Base-by-base conservation (phyloP, 2,113 vertebrate species). In the Scomber scombrus region DNA sequence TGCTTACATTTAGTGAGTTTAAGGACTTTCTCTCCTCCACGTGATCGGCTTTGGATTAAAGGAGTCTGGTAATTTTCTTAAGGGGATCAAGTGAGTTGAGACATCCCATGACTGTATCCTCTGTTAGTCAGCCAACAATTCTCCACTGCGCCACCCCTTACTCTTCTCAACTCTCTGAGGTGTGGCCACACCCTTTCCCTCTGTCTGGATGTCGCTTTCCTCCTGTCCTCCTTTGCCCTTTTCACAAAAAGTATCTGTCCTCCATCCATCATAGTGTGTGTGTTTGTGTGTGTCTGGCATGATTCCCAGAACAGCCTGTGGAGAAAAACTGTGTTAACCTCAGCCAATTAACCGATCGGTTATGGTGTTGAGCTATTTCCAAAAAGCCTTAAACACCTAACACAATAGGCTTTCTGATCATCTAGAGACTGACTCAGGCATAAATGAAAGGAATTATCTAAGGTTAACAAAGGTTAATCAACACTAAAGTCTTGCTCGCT, bases 31-130 rank as follows among this genome's bases (percentile, higher is more conserved):
- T 45, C 45, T 67, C 15, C 26, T 75, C 23, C 31, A 31, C 4
- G 1, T 56, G 55, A 80, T 69, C 72, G 94, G 95, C 75, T 43
- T 69, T 34, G 29, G 54, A 74, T 70, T 52, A 71, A 52, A 51
- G 52, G 18, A 11, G 77, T 15, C 70, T 82, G 50, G 63, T 74
- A 78, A 64, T 56, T 82, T 62, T 82, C 63, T 56, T 67, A 2
- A 67, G 45, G 52, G 1, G 16, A 52, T 62, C 65, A 5, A 81
- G 40, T 74, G 58, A 70, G 21, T 52, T 56, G 63, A 79, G 55
- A 85, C 64, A 47, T 73, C 54, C 63, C 52, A 60, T 47, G 60
- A 54, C 61, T 47, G 43, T 34, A 29, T 52, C 51, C 29, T 57
- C 64, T 56, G 52, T 40, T 5, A 5, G 19, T 12, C 29, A 1